Evolutionary conservation across 2,797 vertebrate genomes (phyloP).

Genomic region (Squalus acanthias): DNA sequence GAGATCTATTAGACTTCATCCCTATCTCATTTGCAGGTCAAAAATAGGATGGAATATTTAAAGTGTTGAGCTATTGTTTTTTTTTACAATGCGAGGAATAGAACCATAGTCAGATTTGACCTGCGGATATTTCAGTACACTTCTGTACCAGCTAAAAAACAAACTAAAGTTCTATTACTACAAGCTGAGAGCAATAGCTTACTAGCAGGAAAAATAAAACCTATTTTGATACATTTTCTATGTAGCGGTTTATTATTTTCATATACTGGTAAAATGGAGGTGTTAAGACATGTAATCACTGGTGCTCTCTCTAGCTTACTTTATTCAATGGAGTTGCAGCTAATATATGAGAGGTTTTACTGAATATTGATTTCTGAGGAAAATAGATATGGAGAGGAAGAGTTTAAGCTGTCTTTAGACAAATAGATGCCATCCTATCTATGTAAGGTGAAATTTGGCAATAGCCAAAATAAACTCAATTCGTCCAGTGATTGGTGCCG

Average conservation of each 20-base stretch:
- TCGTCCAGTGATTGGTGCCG: background rate
- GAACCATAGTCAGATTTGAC: slow-evolving; percentile 18
- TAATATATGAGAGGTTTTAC: slow-evolving; percentile 45
- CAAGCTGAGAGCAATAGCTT: slow-evolving; percentile 51
- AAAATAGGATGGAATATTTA: slow-evolving; percentile 36
- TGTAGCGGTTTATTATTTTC: slow-evolving; percentile 46
- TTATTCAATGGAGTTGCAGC: slow-evolving; percentile 47
- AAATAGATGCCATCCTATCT: background rate
- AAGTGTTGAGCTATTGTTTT: slow-evolving; percentile 17
- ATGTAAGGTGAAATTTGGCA: background rate
- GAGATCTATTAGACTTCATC: slow-evolving; percentile 24
- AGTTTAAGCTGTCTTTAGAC: slow-evolving; percentile 26
- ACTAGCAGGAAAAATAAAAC: slow-evolving; percentile 46
- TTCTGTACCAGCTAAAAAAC: slow-evolving; percentile 26
- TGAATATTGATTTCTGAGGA: slow-evolving; percentile 39
- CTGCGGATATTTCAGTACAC: slow-evolving; percentile 31
- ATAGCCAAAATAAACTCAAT: background rate
- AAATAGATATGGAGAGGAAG: slow-evolving; percentile 10
- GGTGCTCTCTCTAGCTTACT: slow-evolving; percentile 37
- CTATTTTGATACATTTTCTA: slow-evolving; percentile 51
- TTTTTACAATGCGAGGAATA: slow-evolving; percentile 24
- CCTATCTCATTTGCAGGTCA: slow-evolving; percentile 37
- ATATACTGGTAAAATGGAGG: slow-evolving; percentile 45
- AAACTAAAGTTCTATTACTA: slow-evolving; percentile 42
- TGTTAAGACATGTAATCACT: slow-evolving; percentile 38